Percentiles rank a stretch among this genome's conserved stretches.
These are phyloP conservation scores for Pleuronectes platessa DNA, from an alignment of 2,113 vertebrate genomes.

Conservation along the genomic window DNA sequence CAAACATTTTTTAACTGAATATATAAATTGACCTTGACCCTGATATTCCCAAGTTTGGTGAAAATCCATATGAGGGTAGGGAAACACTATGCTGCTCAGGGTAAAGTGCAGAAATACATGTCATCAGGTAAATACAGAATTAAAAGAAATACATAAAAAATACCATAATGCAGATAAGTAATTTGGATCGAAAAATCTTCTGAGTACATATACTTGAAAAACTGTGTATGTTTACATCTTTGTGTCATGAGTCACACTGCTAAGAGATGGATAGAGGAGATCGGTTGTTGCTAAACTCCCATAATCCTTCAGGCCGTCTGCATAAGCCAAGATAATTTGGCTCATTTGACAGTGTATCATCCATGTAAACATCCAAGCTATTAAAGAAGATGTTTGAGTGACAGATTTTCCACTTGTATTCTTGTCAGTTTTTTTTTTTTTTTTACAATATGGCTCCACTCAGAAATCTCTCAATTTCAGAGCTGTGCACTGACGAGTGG, in stretches of 20 bases:
- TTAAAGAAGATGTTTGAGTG: constrained; percentile 38
- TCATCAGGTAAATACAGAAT: no score
- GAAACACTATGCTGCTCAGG: no score
- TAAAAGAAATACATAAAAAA: no score
- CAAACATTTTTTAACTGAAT: no score
- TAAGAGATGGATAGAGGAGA: constrained; percentile 49
- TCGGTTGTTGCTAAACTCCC: constrained; percentile 37
- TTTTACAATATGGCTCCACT: constrained; percentile 4
- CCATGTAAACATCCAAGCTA: constrained; percentile 48
- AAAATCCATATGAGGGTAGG: no score
- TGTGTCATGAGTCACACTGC: constrained; percentile 48
- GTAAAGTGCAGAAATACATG: no score
- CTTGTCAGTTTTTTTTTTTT: not conserved
- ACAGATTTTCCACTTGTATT: constrained; percentile 26
- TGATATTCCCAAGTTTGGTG: no score
- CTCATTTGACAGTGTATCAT: constrained; percentile 48
- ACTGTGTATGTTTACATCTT: constrained; percentile 22
- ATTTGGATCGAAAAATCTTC: not conserved
- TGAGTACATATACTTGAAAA: not conserved
- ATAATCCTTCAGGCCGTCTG: constrained; percentile 58
- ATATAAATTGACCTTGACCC: no score
- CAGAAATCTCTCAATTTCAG: constrained; percentile 12
- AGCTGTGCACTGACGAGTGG: not conserved
- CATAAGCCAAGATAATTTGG: constrained; percentile 56
- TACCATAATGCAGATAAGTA: not conserved